Percentiles rank a stretch among this genome's conserved stretches.
phyloP scores from a whole-genome alignment of 2,888 invertebrate species.

The Marronus borbonicus region DNA sequence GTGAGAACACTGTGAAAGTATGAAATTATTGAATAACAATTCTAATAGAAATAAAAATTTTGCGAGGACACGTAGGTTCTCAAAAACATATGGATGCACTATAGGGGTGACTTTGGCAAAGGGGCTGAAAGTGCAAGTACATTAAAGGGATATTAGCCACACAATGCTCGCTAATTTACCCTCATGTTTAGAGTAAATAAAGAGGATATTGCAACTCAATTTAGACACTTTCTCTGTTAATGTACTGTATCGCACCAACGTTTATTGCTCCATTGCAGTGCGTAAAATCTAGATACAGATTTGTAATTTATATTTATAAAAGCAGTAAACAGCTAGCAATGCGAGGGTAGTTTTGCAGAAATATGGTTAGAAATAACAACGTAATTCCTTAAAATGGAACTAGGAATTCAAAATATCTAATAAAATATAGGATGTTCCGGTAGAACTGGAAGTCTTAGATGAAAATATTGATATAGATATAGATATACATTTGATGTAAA shows the following conservation, averaged over 20 bases:
- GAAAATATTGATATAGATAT: too few relatives aligned
- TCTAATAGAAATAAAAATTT: not conserved
- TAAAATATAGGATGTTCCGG: too few relatives aligned
- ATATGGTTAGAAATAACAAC: too few relatives aligned
- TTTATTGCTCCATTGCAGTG: not conserved
- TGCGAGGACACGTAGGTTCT: not conserved
- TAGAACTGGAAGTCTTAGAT: too few relatives aligned
- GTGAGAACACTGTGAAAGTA: too few relatives aligned
- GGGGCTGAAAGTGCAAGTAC: slow-evolving; percentile 64
- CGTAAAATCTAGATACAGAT: not conserved
- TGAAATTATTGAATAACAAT: too few relatives aligned
- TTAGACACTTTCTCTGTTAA: slow-evolving; percentile 22
- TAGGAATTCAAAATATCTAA: too few relatives aligned
- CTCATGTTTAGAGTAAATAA: slow-evolving; percentile 37
- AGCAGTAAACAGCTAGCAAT: too few relatives aligned
- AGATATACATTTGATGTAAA: too few relatives aligned
- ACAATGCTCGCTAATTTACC: slow-evolving; percentile 66
- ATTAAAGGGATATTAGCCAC: slow-evolving; percentile 66
- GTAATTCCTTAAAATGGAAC: too few relatives aligned
- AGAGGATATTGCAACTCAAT: slow-evolving; percentile 34
- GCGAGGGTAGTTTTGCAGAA: too few relatives aligned
- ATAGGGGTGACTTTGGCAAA: slow-evolving; percentile 59
- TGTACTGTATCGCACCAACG: slow-evolving; percentile 7
- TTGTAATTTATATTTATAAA: too few relatives aligned
- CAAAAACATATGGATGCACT: slow-evolving; percentile 64